These are phyloP conservation scores for Branchinecta lynchi DNA, from an alignment of 1,140 invertebrate genomes.

Conservation along the genomic window DNA sequence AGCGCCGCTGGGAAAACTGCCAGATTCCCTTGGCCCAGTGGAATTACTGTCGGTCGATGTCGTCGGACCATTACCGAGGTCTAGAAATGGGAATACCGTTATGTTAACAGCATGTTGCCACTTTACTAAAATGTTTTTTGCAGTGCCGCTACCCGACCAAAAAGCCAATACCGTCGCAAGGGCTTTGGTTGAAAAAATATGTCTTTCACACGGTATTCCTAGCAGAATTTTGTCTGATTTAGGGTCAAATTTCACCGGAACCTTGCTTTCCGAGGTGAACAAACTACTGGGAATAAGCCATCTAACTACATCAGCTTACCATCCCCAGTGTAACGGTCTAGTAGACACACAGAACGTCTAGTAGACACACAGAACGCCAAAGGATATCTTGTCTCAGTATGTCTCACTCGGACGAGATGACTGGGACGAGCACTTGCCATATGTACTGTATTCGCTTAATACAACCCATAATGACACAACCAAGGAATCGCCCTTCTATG, in stretches of 20 bases:
- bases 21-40: neutral
- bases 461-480: neutral
- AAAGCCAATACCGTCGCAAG: neutral
- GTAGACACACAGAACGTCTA: too few relatives aligned
- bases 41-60: neutral
- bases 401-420: conserved; percentile 4
- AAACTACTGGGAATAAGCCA: conserved; percentile 16
- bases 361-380: conserved; percentile 17
- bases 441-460: conserved; percentile 18
- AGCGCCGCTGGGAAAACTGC: neutral
- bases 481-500: neutral
- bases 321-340: conserved; percentile 21
- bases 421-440: conserved; percentile 20
- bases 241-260: conserved; percentile 23
- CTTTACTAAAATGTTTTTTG: neutral
- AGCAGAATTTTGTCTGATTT: conserved; percentile 18
- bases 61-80: neutral
- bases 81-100: neutral
- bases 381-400: conserved; percentile 19
- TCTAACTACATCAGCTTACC: conserved; percentile 17
- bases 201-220: neutral
- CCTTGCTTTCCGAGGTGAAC: conserved; percentile 15
- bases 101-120: neutral
- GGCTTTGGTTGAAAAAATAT: neutral
- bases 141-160: neutral